Base-by-base conservation (phyloP, 2,888 invertebrate species). In the Pristionchus entomophagus region DNA sequence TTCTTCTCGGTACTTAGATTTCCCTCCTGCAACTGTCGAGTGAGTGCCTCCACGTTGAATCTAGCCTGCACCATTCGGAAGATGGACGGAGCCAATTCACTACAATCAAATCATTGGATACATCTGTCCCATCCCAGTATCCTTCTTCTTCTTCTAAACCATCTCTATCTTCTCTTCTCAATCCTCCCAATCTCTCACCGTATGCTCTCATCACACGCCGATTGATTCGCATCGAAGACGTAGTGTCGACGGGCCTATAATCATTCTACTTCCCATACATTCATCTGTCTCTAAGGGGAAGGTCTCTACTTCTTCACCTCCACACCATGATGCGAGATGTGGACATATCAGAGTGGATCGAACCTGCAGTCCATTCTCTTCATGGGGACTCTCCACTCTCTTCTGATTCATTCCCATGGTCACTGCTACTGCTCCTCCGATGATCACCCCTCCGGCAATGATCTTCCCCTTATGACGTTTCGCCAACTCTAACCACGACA, bases 211-310 rank as follows among this genome's bases (percentile, higher is more conserved):
- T 92, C 92, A 85, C 90, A 90, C 0, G 91, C 88, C 12, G 89
- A 88, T 53, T 92, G 92, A 32, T 91, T 89, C 0, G 89, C 87
- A 85, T 92, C 91, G 86, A 91, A 92, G 26, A 92, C 88, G 82
- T 91, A 92, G 69, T 89, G 89, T 14, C 89, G 86, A 0, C 90
- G 87, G 19, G 90, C 90, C 90, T 91, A 69, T 84, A 89, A 85
- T 35, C 56, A 45, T n/a, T n/a, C n/a, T n/a, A n/a, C n/a, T n/a
- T n/a, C n/a, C n/a, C n/a, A n/a, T n/a, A n/a, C n/a, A n/a, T n/a
- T n/a, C n/a, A n/a, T n/a, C 45, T 6, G 14, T 45, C 45, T 45
- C 45, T 45, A 45, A 45, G 14, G 45, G 45, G 45, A 10, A 6
- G 45, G 14, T 45, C 45, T 10, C n/a, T n/a, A n/a, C n/a, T n/a